These are phyloP conservation scores for Salticus scenicus DNA, from an alignment of 2,888 invertebrate species.

Conservation along the genomic window DNA sequence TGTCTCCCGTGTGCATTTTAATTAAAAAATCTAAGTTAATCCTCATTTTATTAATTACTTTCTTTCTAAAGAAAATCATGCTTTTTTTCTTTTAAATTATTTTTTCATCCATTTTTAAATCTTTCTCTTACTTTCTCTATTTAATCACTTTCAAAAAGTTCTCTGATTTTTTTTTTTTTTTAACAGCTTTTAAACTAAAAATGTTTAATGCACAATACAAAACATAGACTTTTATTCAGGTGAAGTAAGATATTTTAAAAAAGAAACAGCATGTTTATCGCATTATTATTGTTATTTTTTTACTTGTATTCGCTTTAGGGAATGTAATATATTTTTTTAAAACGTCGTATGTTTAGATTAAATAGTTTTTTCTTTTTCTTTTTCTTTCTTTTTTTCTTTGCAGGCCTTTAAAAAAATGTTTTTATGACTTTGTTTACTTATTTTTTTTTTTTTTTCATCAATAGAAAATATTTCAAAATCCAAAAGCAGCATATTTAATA, in stretches of 20 bases:
- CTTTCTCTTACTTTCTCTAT: too few relatives aligned
- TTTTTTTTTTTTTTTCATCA: too few relatives aligned
- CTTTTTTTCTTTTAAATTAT: neutral
- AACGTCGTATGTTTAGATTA: too few relatives aligned
- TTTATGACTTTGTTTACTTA: too few relatives aligned
- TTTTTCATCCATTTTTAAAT: neutral
- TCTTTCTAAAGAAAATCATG: neutral
- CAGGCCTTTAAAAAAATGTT: too few relatives aligned
- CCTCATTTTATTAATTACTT: conserved; percentile 52
- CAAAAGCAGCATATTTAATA: too few relatives aligned
- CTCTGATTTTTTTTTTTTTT: neutral
- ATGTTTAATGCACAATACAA: neutral
- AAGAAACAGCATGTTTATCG: neutral
- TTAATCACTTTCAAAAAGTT: neutral
- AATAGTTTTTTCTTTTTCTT: too few relatives aligned
- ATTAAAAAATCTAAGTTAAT: conserved; percentile 55
- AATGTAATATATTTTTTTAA: too few relatives aligned
- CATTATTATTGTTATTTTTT: too few relatives aligned
- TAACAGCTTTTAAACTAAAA: neutral
- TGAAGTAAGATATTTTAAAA: neutral
- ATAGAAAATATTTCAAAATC: too few relatives aligned
- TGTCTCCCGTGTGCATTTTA: neutral
- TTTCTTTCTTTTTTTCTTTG: too few relatives aligned
- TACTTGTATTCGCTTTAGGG: too few relatives aligned
- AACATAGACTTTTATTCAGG: neutral